These are phyloP conservation scores for Psammodynastes pulverulentus DNA, from an alignment of 2,113 vertebrate species.

Conservation along the genomic window DNA sequence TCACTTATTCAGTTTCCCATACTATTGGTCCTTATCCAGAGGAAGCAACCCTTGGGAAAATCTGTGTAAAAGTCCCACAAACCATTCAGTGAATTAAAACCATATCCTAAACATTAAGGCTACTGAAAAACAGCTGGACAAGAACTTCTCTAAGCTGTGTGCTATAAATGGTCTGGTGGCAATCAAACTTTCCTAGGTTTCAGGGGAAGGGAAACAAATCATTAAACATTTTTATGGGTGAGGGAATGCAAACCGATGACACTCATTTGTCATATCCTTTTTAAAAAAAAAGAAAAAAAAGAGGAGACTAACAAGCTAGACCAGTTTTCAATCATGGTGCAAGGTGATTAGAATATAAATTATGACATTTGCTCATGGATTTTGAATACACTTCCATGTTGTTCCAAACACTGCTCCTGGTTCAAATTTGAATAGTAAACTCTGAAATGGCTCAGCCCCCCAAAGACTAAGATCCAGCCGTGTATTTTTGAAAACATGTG, in stretches of 20 bases:
- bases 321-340: neutral
- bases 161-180: neutral
- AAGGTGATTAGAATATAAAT: neutral
- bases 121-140: constrained; percentile 18
- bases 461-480: neutral
- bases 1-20: neutral
- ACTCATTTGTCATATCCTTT: constrained; percentile 9
- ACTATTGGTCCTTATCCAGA: neutral
- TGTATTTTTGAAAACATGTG: neutral
- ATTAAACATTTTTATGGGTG: constrained; percentile 4
- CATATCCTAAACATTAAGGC: constrained; percentile 11
- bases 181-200: neutral
- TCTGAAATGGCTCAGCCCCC: neutral
- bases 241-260: neutral
- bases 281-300: neutral
- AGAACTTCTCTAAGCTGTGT: neutral
- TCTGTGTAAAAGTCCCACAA: constrained; percentile 21
- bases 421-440: neutral
- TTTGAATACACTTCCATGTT: neutral
- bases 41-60: neutral
- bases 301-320: neutral
- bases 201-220: constrained; percentile 14
- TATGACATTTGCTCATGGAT: neutral
- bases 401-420: neutral
- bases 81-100: constrained; percentile 20